A percentile compares a stretch with the other conserved stretches of the same genome.
These are phyloP conservation scores for Maccullochella peelii DNA, from an alignment of 2,113 vertebrate genomes.

Conservation along the genomic window DNA sequence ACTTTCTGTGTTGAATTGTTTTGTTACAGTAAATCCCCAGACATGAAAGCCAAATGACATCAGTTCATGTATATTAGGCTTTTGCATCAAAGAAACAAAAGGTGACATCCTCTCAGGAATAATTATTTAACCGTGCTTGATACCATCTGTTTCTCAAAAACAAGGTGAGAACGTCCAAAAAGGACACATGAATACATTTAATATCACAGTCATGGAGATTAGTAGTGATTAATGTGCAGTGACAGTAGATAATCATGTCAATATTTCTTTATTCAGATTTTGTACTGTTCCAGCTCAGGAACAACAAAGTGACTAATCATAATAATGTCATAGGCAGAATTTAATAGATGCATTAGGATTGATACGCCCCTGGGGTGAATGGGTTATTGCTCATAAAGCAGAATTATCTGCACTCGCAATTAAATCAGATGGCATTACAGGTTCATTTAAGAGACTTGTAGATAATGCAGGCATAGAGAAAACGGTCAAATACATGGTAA, in stretches of 20 bases:
- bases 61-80: conserved; percentile 59
- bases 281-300: conserved; percentile 53
- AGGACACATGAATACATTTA: conserved; percentile 70
- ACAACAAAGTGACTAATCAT: conserved; percentile 81
- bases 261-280: conserved; percentile 75
- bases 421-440: conserved; percentile 75
- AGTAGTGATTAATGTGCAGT: conserved; percentile 72
- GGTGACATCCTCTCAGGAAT: conserved; percentile 52
- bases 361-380: conserved; percentile 74
- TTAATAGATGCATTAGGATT: conserved; percentile 82
- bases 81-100: conserved; percentile 52
- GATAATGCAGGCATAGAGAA: conserved; percentile 64
- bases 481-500: conserved; percentile 71
- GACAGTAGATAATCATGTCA: conserved; percentile 74
- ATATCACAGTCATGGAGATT: conserved; percentile 66
- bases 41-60: conserved; percentile 43
- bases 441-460: conserved; percentile 68
- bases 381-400: conserved; percentile 79
- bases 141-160: conserved; percentile 72
- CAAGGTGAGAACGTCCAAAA: conserved; percentile 70
- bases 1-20: conserved; percentile 28
- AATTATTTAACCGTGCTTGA: conserved; percentile 59
- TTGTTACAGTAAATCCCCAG: conserved; percentile 47
- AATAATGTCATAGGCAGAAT: conserved; percentile 77
- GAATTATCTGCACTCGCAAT: conserved; percentile 69